phyloP scores from a whole-genome alignment of 2,113 vertebrate species.

The Bucco capensis region DNA sequence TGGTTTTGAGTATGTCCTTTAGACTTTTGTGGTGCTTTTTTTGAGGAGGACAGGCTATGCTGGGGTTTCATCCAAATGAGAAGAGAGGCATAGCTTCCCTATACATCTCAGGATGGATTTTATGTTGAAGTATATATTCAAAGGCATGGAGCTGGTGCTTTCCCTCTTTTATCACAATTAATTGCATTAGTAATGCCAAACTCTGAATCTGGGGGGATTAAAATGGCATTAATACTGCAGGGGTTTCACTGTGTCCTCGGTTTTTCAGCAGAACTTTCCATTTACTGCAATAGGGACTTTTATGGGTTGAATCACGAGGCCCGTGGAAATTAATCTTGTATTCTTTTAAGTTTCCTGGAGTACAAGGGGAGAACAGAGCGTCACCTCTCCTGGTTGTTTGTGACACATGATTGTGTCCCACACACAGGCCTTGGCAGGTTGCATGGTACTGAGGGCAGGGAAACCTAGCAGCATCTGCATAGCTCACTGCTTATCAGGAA shows the following conservation, averaged over 20 bases:
- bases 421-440: constrained; percentile 55
- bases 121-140: neutral
- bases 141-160: neutral
- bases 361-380: constrained; percentile 12
- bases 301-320: rapidly evolving
- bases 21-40: neutral
- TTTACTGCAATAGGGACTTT: neutral
- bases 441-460: neutral
- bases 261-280: neutral
- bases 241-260: neutral
- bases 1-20: neutral
- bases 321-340: constrained; percentile 45
- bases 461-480: constrained; percentile 65
- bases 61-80: neutral
- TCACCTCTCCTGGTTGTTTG: neutral
- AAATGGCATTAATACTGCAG: neutral
- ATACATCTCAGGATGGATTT: neutral
- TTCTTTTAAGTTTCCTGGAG: constrained; percentile 52
- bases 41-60: neutral
- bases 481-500: constrained; percentile 78
- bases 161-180: constrained; percentile 21
- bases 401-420: neutral
- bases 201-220: neutral
- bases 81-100: neutral
- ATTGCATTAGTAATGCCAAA: constrained; percentile 20